Conservation (phyloP, 2,113 vertebrate species). For the Lanius collurio region DNA sequence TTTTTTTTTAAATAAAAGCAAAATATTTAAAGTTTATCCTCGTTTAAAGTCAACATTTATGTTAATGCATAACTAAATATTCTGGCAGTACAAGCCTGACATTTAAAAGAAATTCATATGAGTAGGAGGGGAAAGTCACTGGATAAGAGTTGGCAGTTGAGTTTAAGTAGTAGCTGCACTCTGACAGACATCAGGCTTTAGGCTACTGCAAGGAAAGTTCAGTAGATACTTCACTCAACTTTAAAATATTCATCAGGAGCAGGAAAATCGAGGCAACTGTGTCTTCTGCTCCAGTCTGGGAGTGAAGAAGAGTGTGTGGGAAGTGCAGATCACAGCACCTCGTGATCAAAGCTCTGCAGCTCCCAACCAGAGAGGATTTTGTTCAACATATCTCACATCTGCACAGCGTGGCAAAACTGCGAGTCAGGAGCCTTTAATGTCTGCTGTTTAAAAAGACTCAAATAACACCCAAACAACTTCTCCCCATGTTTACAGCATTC, state of each 20-base stretch:
- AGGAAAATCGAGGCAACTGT: neutral
- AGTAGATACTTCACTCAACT: neutral
- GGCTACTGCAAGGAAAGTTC: neutral
- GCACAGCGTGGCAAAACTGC: neutral
- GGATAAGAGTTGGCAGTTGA: neutral
- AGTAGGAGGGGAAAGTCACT: neutral
- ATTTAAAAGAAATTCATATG: neutral
- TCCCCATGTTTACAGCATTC: neutral
- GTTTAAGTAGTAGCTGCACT: neutral
- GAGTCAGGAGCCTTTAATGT: neutral
- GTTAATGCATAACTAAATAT: neutral
- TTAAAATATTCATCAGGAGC: neutral
- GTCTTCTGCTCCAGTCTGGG: neutral
- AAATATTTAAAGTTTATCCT: slow-evolving; percentile 13
- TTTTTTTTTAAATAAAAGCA: neutral
- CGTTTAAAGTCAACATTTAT: slow-evolving; percentile 10
- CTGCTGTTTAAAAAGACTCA: neutral
- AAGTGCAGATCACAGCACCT: neutral
- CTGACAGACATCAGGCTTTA: neutral
- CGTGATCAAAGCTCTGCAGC: neutral
- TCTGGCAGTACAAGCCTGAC: neutral
- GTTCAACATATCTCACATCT: neutral
- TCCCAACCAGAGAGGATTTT: neutral
- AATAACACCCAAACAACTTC: neutral
- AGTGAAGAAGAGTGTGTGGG: neutral